Evolutionary conservation across 2,797 vertebrate species (phyloP), one percentile per base, ranked within the genome.

Genomic region (Nannoperca australis): DNA sequence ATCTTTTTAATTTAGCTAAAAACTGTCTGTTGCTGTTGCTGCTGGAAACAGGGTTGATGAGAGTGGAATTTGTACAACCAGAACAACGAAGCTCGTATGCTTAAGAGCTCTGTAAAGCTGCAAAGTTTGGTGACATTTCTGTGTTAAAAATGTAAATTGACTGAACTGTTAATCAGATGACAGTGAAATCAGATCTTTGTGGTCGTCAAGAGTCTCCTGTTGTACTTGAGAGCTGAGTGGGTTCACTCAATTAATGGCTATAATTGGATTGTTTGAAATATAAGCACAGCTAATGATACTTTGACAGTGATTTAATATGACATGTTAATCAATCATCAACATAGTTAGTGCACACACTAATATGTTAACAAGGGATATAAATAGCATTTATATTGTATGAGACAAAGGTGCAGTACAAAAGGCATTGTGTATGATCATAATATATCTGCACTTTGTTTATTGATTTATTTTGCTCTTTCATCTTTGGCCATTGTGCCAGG

Each of bases 261-360:
- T 91, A 88, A 90, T 88, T 93, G 89, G 81, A 88, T 86, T 91
- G 87, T 90, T 92, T 89, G 78, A 75, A 90, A 89, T 88, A 90
- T 88, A 72, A 80, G 53, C 82, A 68, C 61, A 72, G 76, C 79
- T 73, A 83, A 72, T 51, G 68, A 72, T 87, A 81, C 86, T 88
- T 91, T 93, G 90, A 92, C 91, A 88, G 79, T 91, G 86, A 91
- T 93, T 91, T 89, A 79, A 89, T 92, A 80, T 88, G 90, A 92
- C 91, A 83, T 92, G 91, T 91, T 93, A 91, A 93, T 94, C 89
- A 91, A 91, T 94, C 91, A 93, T 91, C 86, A 81, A 74, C 86
- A 85, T 69, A 71, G 78, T 76, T 55, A 36, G 58, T 67, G 73
- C 81, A 67, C 66, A 74, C 62, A 74, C 78, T 82, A 63, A 89